Conservation (phyloP, 92 coral and sea anemone species). For the Diadumene lineata region DNA sequence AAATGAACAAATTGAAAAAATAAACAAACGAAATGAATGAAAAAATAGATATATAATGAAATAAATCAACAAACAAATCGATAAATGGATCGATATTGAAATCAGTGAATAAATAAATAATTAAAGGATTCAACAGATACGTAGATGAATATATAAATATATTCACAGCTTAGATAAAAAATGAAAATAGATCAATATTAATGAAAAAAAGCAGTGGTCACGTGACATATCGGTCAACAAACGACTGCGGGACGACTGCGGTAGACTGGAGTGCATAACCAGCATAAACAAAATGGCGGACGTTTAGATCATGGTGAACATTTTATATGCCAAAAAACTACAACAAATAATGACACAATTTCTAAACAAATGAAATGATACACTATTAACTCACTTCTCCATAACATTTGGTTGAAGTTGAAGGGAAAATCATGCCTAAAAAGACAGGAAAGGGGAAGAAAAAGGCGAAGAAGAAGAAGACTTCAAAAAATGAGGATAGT, state of each 20-base stretch:
- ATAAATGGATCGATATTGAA: no score
- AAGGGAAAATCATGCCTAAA: constrained; percentile 61
- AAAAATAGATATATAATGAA: background rate
- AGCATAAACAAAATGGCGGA: constrained; percentile 36
- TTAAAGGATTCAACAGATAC: no score
- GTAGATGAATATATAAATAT: no score
- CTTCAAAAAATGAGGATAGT: constrained; percentile 50
- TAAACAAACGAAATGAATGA: background rate
- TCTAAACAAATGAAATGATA: background rate
- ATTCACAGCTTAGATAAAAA: no score
- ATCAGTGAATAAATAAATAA: no score
- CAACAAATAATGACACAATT: background rate
- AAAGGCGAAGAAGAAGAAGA: constrained; percentile 70
- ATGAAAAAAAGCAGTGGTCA: no score
- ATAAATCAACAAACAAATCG: no score
- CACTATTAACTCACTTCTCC: background rate
- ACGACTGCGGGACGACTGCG: no score
- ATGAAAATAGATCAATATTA: background rate
- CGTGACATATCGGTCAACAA: background rate
- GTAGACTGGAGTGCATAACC: constrained; percentile 17
- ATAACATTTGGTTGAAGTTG: background rate
- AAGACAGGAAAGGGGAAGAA: constrained; percentile 62
- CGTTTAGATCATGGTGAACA: background rate
- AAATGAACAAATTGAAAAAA: background rate
- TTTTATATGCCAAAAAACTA: background rate